A percentile compares a stretch with the other conserved stretches of the same genome.
phyloP scores from a whole-genome alignment of 2,797 vertebrate species.

The Sphaeramia orbicularis region DNA sequence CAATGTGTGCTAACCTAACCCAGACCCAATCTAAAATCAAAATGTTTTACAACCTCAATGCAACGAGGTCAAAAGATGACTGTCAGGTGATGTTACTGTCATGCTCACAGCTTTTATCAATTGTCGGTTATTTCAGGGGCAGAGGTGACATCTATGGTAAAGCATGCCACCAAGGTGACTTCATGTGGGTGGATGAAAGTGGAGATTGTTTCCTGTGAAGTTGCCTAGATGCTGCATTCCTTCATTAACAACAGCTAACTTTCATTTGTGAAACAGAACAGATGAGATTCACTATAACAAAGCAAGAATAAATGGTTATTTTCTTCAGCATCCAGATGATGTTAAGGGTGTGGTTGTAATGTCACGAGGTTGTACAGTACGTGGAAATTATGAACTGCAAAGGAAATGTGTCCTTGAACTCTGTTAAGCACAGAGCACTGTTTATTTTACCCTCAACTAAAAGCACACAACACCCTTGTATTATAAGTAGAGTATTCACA shows the following conservation, averaged over 20 bases:
- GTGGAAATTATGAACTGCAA: conserved; percentile 67
- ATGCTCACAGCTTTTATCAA: conserved; percentile 37
- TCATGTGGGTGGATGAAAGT: conserved; percentile 59
- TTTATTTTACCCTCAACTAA: conserved; percentile 60
- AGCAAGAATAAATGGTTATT: neutral
- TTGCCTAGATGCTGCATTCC: conserved; percentile 1
- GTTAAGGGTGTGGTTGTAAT: conserved; percentile 44
- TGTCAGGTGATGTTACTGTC: conserved; percentile 20
- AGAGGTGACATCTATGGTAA: conserved; percentile 22
- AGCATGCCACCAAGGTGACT: conserved; percentile 44
- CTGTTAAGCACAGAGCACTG: conserved; percentile 34
- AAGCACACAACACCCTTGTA: conserved; percentile 48
- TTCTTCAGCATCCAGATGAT: conserved; percentile 16
- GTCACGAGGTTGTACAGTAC: conserved; percentile 16
- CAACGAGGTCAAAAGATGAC: conserved; percentile 5
- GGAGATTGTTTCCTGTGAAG: conserved; percentile 17
- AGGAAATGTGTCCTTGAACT: conserved; percentile 36
- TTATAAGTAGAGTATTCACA: conserved; percentile 60
- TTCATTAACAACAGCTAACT: conserved; percentile 30
- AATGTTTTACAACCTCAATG: conserved; percentile 14
- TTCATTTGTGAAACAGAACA: conserved; percentile 14
- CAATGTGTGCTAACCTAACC: conserved; percentile 30
- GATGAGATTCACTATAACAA: conserved; percentile 5
- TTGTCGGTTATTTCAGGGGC: conserved; percentile 24
- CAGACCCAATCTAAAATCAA: conserved; percentile 36